phyloP scores from a whole-genome alignment of 2,797 vertebrate genomes.

The Rousettus madagascariensis region DNA sequence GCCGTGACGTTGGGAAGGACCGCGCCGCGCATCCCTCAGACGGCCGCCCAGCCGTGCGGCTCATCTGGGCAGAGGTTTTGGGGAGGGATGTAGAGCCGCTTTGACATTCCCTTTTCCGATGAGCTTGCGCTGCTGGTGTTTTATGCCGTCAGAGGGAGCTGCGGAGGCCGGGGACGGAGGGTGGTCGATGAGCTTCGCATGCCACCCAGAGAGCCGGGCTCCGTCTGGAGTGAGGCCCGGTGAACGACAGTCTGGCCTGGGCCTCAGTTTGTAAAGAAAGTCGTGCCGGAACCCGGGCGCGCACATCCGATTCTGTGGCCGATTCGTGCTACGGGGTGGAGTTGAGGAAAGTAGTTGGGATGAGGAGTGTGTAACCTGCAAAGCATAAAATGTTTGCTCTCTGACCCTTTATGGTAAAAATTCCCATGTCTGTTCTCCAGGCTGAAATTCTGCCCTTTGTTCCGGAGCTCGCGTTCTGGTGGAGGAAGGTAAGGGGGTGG shows the following conservation, averaged over 20 bases:
- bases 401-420: neutral
- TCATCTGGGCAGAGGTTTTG: neutral
- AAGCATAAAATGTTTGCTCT: neutral
- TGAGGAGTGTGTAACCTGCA: neutral
- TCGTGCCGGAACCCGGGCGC: neutral
- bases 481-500: neutral
- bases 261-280: neutral
- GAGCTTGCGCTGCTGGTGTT: neutral
- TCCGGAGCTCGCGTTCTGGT: neutral
- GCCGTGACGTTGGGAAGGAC: neutral
- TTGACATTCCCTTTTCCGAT: neutral
- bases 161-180: neutral
- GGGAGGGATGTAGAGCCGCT: neutral
- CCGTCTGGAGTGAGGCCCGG: neutral
- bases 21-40: neutral
- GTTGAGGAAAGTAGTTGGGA: neutral
- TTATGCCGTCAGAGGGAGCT: neutral
- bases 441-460: neutral
- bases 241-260: neutral
- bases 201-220: neutral
- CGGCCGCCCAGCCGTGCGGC: neutral
- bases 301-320: neutral
- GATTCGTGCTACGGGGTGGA: neutral
- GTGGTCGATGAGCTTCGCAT: neutral
- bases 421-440: neutral